Evolutionary conservation across 2,113 vertebrate species (phyloP).

Genomic region (Chaenocephalus aceratus): DNA sequence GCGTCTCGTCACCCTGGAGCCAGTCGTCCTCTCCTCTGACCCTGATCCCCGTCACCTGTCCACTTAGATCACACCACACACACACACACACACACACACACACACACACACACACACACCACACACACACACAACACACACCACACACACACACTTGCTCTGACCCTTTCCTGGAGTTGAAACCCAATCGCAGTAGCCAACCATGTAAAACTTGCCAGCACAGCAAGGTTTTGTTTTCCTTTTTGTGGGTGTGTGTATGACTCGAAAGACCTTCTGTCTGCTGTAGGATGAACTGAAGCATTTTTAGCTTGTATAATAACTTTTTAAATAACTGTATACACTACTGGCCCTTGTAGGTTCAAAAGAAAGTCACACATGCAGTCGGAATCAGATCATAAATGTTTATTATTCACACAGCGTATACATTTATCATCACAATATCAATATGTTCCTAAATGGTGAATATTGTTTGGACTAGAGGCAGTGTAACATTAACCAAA

Average conservation of each 20-base stretch:
- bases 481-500: slow-evolving; percentile 8
- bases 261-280: slow-evolving; percentile 37
- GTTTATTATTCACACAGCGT: too few species aligned
- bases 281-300: slow-evolving; percentile 25
- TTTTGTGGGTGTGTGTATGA: slow-evolving; percentile 39
- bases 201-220: slow-evolving; percentile 62
- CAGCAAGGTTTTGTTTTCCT: slow-evolving; percentile 69
- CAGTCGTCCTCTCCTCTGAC: slow-evolving; percentile 68
- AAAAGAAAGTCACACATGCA: slow-evolving; percentile 9
- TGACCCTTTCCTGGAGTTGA: slow-evolving; percentile 71
- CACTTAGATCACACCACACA: slow-evolving; percentile 64
- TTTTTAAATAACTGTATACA: slow-evolving; percentile 29
- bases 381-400: too few species aligned
- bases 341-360: not conserved
- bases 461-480: not conserved
- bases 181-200: slow-evolving; percentile 62
- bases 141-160: slow-evolving; percentile 40
- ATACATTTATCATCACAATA: too few species aligned
- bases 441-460: too few species aligned
- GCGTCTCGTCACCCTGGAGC: slow-evolving; percentile 70
- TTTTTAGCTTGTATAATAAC: not conserved
- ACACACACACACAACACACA: slow-evolving; percentile 15
- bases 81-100: slow-evolving; percentile 27
- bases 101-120: slow-evolving; percentile 7
- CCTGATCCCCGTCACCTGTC: slow-evolving; percentile 81